Evolutionary conservation across 2,797 vertebrate genomes (phyloP), one percentile per base, ranked within the genome.

Genomic region (Hybognathus amarus): DNA sequence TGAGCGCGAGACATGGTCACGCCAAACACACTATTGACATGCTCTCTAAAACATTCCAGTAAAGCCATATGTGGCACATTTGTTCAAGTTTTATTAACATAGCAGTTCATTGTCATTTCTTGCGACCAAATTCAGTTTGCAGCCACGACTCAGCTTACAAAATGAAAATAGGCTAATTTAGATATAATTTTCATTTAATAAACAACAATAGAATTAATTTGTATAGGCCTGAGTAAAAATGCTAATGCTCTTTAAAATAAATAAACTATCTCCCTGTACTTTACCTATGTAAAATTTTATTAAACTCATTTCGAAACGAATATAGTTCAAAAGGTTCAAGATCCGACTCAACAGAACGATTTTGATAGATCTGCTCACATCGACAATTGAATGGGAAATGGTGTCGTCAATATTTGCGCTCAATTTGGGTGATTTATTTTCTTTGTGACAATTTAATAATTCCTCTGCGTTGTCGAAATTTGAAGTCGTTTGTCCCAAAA

Each of bases 1-100:
- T 92, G 93, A 95, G 94, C 92, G 86, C 80, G 54, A 69, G 30
- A 67, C 71, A 52, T 5, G 71, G 42, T 63, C 77, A 86, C 85
- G 40, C 27, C 66, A 47, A 33, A 75, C 68, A 59, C 7, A 66
- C 64, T 11, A 47, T 45, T 47, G 63, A 76, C 81, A 59, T 77
- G 73, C 81, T 77, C 63, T 8, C 22, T 30, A 30, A 50, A 66
- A 78, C 76, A 78, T 36, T 33, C 61, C 61, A 50, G 27, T 24
- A 78, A 78, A 78, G 61, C 24, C 74, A n/a, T 74, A 54, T 74
- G 47, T 52, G 18, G 50, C 71, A 54, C 30, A 15, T 54, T 74
- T 74, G 3, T 30, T 10, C 0, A 18, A 63, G 10, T 24, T 45
- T 66, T 18, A 20, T 45, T 20, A 22, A 15, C 42, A 66, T 3